A percentile compares a stretch with the other conserved stretches of the same genome.
Evolutionary conservation across 2,797 vertebrate species (phyloP).

Genomic region (Lepus oiostolus): DNA sequence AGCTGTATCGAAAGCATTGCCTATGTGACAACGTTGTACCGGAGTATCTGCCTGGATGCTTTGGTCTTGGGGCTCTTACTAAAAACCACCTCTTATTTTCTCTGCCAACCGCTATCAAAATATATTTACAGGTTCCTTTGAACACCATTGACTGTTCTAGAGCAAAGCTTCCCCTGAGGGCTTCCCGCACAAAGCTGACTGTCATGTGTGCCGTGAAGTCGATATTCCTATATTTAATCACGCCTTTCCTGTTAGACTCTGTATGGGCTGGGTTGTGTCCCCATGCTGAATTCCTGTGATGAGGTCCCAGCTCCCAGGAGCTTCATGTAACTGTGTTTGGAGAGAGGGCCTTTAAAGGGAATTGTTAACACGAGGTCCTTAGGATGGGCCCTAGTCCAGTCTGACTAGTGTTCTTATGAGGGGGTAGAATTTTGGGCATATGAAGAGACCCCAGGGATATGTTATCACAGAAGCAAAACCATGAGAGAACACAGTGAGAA

Average conservation of each 20-base stretch:
- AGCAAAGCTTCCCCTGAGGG: not conserved
- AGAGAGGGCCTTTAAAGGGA: not conserved
- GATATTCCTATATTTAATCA: not conserved
- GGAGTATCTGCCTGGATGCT: not conserved
- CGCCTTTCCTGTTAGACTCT: not conserved
- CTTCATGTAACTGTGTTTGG: not conserved
- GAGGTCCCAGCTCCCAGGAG: not conserved
- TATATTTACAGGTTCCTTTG: not conserved
- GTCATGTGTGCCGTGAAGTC: not conserved
- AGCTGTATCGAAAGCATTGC: not conserved
- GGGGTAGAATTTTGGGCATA: not conserved
- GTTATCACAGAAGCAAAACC: accelerated
- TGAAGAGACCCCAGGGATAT: not conserved
- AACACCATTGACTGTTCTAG: not conserved
- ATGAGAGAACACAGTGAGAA: not conserved
- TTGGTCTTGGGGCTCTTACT: not conserved
- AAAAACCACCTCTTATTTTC: constrained; percentile 23
- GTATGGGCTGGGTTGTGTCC: not conserved
- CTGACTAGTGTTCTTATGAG: not conserved
- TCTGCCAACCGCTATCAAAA: not conserved
- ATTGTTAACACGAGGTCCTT: not conserved
- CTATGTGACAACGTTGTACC: not conserved
- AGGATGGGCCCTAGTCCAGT: not conserved
- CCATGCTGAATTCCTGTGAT: not conserved
- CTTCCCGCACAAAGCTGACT: not conserved